A percentile compares a stretch with the other conserved stretches of the same genome.
These are phyloP conservation scores for Picathartes gymnocephalus DNA, from an alignment of 2,113 vertebrate genomes.

Conservation along the genomic window DNA sequence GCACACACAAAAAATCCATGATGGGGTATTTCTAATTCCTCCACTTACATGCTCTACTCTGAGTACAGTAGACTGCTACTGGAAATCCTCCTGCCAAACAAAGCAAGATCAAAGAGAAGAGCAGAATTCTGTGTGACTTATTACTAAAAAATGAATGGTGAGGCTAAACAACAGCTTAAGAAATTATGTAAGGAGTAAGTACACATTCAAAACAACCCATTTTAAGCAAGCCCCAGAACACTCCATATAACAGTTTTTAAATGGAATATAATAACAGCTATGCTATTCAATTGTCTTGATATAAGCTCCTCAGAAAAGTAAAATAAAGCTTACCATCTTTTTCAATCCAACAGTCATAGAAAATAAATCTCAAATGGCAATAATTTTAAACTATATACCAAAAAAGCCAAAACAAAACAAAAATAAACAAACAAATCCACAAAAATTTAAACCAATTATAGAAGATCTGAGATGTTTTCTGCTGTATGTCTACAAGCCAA, in stretches of 20 bases:
- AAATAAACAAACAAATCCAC: neutral
- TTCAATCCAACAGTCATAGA: fast-evolving
- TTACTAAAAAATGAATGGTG: neutral
- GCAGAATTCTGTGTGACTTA: neutral
- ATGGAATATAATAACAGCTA: neutral
- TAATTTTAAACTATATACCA: neutral
- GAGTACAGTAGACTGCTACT: neutral
- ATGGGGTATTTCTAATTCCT: neutral
- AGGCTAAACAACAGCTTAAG: neutral
- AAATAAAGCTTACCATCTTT: neutral
- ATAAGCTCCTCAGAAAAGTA: neutral
- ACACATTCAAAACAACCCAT: neutral
- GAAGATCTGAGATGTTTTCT: neutral
- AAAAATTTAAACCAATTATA: neutral
- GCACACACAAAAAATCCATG: neutral
- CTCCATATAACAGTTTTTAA: neutral
- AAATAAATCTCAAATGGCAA: neutral
- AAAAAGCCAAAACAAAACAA: neutral
- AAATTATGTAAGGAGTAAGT: neutral
- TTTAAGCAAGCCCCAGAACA: neutral
- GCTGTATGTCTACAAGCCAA: neutral
- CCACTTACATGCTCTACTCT: neutral
- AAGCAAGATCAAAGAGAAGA: neutral
- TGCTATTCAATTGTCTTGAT: neutral
- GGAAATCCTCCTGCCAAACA: neutral